A percentile compares a stretch with the other conserved stretches of the same genome.
Evolutionary conservation across 2,797 vertebrate genomes (phyloP).

Genomic region (Rhadinocentrus ornatus): DNA sequence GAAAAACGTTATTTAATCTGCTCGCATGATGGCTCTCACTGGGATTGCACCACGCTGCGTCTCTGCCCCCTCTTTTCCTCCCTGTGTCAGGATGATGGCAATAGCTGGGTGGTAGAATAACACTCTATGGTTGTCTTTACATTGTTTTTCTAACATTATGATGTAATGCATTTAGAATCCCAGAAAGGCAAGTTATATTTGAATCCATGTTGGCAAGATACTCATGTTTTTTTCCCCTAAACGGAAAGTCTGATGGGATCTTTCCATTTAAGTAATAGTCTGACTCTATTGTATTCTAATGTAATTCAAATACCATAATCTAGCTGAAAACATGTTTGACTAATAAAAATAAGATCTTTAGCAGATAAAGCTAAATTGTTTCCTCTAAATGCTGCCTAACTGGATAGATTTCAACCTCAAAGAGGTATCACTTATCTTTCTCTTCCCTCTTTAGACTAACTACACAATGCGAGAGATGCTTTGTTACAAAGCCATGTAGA

Average conservation of each 20-base stretch:
- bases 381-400: conserved; percentile 22
- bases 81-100: conserved; percentile 57
- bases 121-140: conserved; percentile 37
- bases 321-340: conserved; percentile 57
- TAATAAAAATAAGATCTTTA: conserved; percentile 35
- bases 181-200: conserved; percentile 84
- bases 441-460: conserved; percentile 53
- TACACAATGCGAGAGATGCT: conserved; percentile 38
- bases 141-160: conserved; percentile 42
- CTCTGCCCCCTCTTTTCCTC: conserved; percentile 45
- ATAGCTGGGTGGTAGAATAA: conserved; percentile 53
- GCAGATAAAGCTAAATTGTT: conserved; percentile 40
- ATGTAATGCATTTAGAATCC: conserved; percentile 84
- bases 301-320: conserved; percentile 57
- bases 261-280: conserved; percentile 54
- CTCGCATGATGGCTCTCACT: conserved; percentile 82
- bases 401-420: conserved; percentile 21
- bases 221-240: conserved; percentile 56
- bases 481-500: conserved; percentile 55
- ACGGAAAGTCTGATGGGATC: conserved; percentile 54
- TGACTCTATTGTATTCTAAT: conserved; percentile 48
- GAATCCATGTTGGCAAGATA: conserved; percentile 60
- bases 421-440: conserved; percentile 19
- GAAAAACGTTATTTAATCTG: conserved; percentile 88
- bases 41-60: conserved; percentile 76